phyloP scores from a whole-genome alignment of 2,797 vertebrate species.

The Heliangelus exortis region DNA sequence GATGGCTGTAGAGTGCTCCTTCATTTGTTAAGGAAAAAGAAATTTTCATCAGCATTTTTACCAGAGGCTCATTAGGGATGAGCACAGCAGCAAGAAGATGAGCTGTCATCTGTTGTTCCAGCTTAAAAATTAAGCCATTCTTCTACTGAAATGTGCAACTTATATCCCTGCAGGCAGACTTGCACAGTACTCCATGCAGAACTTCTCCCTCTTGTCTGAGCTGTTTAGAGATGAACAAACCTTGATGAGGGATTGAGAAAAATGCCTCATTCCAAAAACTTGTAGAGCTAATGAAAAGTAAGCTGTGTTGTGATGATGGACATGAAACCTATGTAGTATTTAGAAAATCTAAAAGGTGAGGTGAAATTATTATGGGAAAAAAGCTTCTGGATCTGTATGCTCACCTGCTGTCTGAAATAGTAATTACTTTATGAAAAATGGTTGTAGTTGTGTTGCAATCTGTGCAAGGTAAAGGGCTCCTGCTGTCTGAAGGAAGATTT shows the following conservation, averaged over 20 bases:
- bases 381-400: background rate
- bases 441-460: background rate
- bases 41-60: background rate
- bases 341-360: background rate
- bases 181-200: background rate
- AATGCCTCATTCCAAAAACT: background rate
- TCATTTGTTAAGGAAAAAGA: background rate
- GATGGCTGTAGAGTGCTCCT: background rate
- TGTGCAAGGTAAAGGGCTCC: background rate
- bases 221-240: background rate
- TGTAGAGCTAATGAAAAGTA: background rate
- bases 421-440: background rate
- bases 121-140: constrained; percentile 23
- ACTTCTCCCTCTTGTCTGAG: background rate
- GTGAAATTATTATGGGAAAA: background rate
- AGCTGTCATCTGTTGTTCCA: constrained; percentile 38
- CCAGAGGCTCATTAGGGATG: background rate
- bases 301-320: background rate
- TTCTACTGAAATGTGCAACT: background rate
- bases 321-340: background rate
- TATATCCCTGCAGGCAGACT: background rate
- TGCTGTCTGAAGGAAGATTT: background rate
- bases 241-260: background rate
- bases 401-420: background rate
- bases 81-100: background rate